Conservation (phyloP, 23 tunicate species). For the Aplidium turbinatum region DNA sequence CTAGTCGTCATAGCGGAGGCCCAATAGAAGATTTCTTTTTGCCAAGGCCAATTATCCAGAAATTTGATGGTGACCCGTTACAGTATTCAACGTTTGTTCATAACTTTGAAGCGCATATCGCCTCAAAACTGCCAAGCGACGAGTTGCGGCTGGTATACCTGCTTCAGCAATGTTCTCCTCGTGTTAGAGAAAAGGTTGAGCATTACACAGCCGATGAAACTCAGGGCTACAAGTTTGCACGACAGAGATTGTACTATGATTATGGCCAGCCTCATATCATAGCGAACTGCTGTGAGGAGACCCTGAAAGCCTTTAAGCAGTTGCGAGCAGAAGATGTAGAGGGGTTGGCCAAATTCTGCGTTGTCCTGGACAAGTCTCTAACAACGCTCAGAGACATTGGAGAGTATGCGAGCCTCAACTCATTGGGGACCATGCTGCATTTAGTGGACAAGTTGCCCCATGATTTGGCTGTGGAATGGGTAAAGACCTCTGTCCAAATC, state of each 20-base stretch:
- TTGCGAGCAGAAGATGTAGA: background rate
- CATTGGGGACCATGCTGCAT: slow-evolving; percentile 10
- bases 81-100: slow-evolving; percentile 5
- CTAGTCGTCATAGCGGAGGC: too few species aligned
- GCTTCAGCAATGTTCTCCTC: slow-evolving; percentile 3
- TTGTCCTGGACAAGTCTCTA: slow-evolving; percentile 3
- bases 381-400: background rate
- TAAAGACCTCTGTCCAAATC: too few species aligned
- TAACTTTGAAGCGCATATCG: slow-evolving; percentile 17
- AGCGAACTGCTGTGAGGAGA: slow-evolving; percentile 13
- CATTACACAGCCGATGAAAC: background rate
- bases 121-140: background rate
- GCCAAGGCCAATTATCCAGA: slow-evolving; percentile 3
- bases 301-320: background rate
- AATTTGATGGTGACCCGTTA: slow-evolving; percentile 3
- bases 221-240: slow-evolving; percentile 7
- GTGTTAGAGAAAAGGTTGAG: background rate
- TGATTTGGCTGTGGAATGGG: background rate
- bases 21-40: slow-evolving; percentile 11
- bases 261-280: slow-evolving; percentile 22
- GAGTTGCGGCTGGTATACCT: slow-evolving; percentile 14
- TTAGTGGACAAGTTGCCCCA: slow-evolving; percentile 16
- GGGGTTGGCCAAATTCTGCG: background rate
- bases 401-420: slow-evolving; percentile 13
- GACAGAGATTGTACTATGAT: background rate